These are phyloP conservation scores for Uropsilus gracilis DNA, from an alignment of 2,113 vertebrate species.

Conservation along the genomic window DNA sequence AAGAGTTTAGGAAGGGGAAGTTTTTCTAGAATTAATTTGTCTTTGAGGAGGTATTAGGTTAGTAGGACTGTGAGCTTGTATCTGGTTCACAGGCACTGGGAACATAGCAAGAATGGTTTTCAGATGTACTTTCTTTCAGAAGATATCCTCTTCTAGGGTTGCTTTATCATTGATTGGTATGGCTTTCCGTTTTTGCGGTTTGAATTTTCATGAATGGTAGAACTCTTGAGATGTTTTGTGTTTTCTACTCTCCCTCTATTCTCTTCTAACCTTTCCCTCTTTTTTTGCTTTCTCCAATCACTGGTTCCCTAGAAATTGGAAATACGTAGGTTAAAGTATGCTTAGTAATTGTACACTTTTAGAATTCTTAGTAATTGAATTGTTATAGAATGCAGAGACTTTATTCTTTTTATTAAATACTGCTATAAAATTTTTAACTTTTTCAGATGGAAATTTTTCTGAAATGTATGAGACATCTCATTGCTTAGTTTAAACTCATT, in stretches of 20 bases:
- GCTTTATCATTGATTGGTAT: neutral
- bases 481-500: constrained; percentile 5
- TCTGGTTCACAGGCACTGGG: neutral
- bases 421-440: neutral
- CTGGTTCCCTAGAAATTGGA: neutral
- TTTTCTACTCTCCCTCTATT: neutral
- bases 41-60: constrained; percentile 32
- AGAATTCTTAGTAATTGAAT: neutral
- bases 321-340: no score
- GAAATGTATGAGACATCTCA: neutral
- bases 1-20: neutral
- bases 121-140: neutral
- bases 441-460: constrained; percentile 26
- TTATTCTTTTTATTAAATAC: neutral
- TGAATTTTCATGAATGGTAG: constrained; percentile 15
- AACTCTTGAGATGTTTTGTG: neutral
- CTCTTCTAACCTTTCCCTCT: neutral
- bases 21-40: neutral
- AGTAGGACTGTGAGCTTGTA: neutral
- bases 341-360: no score
- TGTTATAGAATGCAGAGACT: neutral
- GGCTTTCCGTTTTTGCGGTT: neutral
- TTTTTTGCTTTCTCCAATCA: neutral
- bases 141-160: neutral
- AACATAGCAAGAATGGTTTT: neutral